Conservation (phyloP, 1,140 invertebrate genomes). For the Drosophila pallidifrons region DNA sequence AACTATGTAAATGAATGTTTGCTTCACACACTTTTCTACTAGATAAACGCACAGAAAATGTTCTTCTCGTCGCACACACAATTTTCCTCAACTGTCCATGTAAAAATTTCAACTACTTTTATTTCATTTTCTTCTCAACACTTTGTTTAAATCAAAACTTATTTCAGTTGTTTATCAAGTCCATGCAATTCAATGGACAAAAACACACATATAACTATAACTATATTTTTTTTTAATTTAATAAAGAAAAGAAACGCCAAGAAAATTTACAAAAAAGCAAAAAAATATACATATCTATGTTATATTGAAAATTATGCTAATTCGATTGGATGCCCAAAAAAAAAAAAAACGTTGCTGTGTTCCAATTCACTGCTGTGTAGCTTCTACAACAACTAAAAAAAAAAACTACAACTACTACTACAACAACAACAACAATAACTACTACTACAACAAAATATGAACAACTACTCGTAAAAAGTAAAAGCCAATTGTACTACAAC, state of each 20-base stretch:
- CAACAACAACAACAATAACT: conserved; percentile 4
- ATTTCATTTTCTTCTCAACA: conserved; percentile 47
- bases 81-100: conserved; percentile 27
- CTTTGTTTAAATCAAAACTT: conserved; percentile 25
- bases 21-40: not conserved
- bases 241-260: conserved; percentile 41
- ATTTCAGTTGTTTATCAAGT: conserved; percentile 35
- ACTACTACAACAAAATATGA: conserved; percentile 21
- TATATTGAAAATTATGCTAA: conserved; percentile 52
- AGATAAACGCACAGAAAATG: not conserved
- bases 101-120: conserved; percentile 26
- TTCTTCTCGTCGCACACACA: conserved; percentile 20
- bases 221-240: conserved; percentile 38
- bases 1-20: conserved; percentile 7
- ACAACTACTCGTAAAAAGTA: conserved; percentile 61
- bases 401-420: conserved; percentile 39
- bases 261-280: conserved; percentile 38
- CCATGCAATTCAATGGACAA: conserved; percentile 22
- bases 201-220: conserved; percentile 14
- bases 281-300: not conserved
- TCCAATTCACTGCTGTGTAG: conserved; percentile 61
- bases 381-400: conserved; percentile 49
- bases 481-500: conserved; percentile 44
- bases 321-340: conserved; percentile 60
- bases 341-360: conserved; percentile 34